Conservation (phyloP, 2,113 vertebrate genomes). For the Fulmarus glacialis region DNA sequence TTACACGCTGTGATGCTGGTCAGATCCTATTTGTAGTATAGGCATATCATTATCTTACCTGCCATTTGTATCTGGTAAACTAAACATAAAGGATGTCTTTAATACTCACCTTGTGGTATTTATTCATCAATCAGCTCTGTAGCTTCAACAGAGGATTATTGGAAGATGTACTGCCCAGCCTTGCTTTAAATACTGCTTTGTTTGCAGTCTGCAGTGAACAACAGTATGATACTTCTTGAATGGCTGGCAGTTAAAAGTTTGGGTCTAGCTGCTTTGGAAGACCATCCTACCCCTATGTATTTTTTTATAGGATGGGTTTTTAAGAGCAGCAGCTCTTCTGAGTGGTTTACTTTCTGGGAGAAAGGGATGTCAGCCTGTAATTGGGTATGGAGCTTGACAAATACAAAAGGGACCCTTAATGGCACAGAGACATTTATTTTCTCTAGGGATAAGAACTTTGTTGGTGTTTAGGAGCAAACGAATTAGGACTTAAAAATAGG, state of each 20-base stretch:
- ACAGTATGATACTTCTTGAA: background rate
- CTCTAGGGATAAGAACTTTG: background rate
- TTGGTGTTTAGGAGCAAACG: background rate
- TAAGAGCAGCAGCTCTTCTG: background rate
- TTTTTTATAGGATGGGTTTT: background rate
- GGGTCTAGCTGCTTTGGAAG: background rate
- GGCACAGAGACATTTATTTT: background rate
- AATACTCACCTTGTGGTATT: background rate
- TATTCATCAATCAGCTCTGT: background rate
- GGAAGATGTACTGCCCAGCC: background rate
- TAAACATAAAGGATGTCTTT: background rate
- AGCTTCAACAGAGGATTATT: background rate
- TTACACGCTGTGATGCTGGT: background rate
- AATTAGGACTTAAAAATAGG: background rate
- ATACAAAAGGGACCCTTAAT: background rate
- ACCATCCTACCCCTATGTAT: background rate
- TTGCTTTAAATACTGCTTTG: background rate
- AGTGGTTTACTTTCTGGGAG: background rate
- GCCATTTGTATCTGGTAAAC: background rate
- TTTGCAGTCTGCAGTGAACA: background rate
- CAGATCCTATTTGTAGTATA: background rate
- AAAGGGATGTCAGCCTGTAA: background rate
- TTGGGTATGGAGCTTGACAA: background rate
- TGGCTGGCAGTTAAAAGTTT: background rate
- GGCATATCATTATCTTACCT: background rate